Base-by-base conservation (phyloP, 2,888 invertebrate genomes). In the Rhagophthalmus giganteus region DNA sequence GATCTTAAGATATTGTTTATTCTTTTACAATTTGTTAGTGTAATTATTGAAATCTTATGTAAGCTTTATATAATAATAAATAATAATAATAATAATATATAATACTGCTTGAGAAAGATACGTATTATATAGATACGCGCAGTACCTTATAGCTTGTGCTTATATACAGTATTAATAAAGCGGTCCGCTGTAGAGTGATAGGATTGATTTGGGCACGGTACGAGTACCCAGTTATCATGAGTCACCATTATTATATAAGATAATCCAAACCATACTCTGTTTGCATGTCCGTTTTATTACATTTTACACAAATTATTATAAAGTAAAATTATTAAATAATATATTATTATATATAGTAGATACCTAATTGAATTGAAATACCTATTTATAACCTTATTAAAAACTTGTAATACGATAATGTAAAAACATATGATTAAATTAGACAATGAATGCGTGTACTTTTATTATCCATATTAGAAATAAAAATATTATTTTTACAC, bases 231-330 rank as follows among this genome's bases (percentile, higher is more conserved):
- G 54, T 57, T 57, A 55, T 59, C 55, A 61, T 54, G 54, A 62
- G 51, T 59, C 56, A 57, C 59, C 60, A 63, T 63, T 59, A 59
- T 57, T 52, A 49, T 57, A 58, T 58, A 59, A 62, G 62, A 67
- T 63, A 66, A 69, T 68, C 67, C 67, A 68, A 69, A 71, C 72
- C 72, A 73, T 72, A 73, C 70, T 71, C 69, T 71, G 72, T 72
- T n/a, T 74, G 72, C 73, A 73, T 74, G 73, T 72, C 69, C 66
- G 69, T 73, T 72, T 72, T 72, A 73, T 71, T 73, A 73, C 70
- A 72, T 73, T 73, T 73, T 74, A 73, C 72, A 73, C 72, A 72
- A 71, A 68, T 70, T 71, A 70, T 66, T 69, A 70, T 71, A 53
- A 59, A 60, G 54, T 57, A 58, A 55, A 51, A 60, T 71, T 70